Evolutionary conservation across 2,888 invertebrate genomes (phyloP).

Genomic region (Euplagia quadripunctaria): DNA sequence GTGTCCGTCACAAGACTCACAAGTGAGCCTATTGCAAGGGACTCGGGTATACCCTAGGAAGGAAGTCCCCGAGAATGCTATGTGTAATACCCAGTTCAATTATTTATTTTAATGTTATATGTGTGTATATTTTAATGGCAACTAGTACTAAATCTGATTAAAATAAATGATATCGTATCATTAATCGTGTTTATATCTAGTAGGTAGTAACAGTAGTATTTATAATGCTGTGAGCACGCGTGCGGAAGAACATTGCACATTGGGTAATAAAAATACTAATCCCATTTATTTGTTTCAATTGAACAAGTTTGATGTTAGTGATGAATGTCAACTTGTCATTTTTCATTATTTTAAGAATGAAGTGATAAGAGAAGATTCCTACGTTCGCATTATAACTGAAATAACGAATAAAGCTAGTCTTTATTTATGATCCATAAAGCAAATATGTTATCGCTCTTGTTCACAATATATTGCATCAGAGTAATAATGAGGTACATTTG

Average conservation of each 20-base stretch:
- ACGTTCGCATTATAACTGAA: not conserved
- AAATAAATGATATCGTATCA: too few relatives aligned
- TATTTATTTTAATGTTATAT: not conserved
- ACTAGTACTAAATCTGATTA: too few relatives aligned
- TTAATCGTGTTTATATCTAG: too few relatives aligned
- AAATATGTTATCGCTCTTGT: not conserved
- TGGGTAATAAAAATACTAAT: not conserved
- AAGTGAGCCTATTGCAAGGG: too few relatives aligned
- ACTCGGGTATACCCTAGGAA: too few relatives aligned
- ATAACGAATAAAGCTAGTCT: not conserved
- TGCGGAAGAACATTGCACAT: not conserved
- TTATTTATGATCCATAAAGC: not conserved
- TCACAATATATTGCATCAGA: constrained; percentile 6
- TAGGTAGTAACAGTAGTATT: not conserved
- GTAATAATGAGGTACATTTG: constrained; percentile 1
- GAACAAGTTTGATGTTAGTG: not conserved
- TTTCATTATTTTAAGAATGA: not conserved
- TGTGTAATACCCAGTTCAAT: not conserved
- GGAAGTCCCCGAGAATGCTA: too few relatives aligned
- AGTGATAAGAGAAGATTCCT: not conserved
- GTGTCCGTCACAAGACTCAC: too few relatives aligned
- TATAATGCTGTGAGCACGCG: not conserved
- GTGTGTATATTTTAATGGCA: too few relatives aligned
- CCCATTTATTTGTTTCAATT: not conserved
- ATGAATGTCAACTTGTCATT: not conserved